These are phyloP conservation scores for Apamea monoglypha DNA, from an alignment of 2,888 invertebrate genomes.

Conservation along the genomic window DNA sequence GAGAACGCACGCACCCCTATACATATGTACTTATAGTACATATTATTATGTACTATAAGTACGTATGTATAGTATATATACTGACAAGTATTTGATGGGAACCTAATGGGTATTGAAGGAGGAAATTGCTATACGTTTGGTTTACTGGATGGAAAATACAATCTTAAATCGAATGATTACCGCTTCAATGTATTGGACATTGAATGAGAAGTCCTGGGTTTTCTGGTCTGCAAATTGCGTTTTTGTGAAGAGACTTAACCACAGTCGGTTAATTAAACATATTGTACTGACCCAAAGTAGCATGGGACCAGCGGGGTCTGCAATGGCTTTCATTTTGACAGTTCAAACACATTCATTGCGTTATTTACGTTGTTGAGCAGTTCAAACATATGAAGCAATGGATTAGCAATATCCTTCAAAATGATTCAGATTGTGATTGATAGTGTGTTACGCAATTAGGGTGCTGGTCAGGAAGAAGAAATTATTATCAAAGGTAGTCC, in stretches of 20 bases:
- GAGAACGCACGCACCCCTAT: conserved; percentile 1
- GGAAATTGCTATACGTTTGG: conserved; percentile 42
- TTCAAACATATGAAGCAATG: too few relatives aligned
- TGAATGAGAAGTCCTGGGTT: not conserved
- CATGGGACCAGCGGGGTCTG: not conserved
- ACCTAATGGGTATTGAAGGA: conserved; percentile 40
- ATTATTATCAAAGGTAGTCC: not conserved
- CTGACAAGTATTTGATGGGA: conserved; percentile 52
- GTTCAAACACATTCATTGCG: not conserved
- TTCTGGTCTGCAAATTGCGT: not conserved
- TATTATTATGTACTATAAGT: conserved; percentile 17
- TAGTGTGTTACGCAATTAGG: not conserved
- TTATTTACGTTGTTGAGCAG: too few relatives aligned
- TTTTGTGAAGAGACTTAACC: not conserved
- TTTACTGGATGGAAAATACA: conserved; percentile 35
- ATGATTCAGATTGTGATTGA: not conserved
- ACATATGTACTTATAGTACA: not conserved
- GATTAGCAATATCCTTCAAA: too few relatives aligned
- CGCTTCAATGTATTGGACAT: conserved; percentile 1
- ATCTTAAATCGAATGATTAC: conserved; percentile 36
- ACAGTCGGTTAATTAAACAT: not conserved
- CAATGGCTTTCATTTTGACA: not conserved
- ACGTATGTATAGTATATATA: too few relatives aligned
- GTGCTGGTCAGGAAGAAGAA: not conserved
- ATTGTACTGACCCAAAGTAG: not conserved